Evolutionary conservation across 1,140 invertebrate species (phyloP), one percentile per base, ranked within the genome.

Genomic region (Drosophila leontia): DNA sequence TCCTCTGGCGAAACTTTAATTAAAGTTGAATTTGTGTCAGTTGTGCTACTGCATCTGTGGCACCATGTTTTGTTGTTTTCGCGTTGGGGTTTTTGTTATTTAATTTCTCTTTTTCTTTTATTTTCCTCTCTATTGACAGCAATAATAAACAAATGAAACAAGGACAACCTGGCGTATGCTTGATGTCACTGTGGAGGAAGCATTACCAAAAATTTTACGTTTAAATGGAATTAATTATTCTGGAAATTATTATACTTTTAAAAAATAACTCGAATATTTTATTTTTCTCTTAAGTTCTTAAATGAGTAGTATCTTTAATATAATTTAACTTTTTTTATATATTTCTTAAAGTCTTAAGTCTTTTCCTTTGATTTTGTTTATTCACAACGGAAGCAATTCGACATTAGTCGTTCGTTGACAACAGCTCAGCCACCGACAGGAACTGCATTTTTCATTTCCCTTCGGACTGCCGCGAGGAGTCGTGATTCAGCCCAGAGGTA

Each of bases 11-110:
- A 61, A 80, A 80, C 78, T 74, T 74, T 77, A 78, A 87, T 88
- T 87, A 83, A 88, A 88, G 80, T 80, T 83, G 80, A 77, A 83
- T 88, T 88, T 83, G 84, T 88, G 80, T 83, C 83, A 80, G 80
- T 74, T 83, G 70, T 67, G 56, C 34, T 34, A 9, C 17, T 74
- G 74, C 77, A 53, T 72, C 72, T 78, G 57, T 47, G 47, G 59
- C 41, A 48, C 50, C 47, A 44, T 48, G 64, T 61, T 80, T 29
- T 48, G 23, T n/a, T 64, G 56, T 64, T 58, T 51, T 47, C n/a
- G 19, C 11, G 9, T 26, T 26, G 19, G 53, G 29, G 32, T 39
- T 55, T 29, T 39, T 53, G 34, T 56, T 53, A 26, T 42, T 39
- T n/a, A 39, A n/a, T 13, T 56, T 39, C 7, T 11, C 23, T 39